Evolutionary conservation across 2,888 invertebrate genomes (phyloP), one percentile per base, ranked within the genome.

Genomic region (Lamproptera curius): DNA sequence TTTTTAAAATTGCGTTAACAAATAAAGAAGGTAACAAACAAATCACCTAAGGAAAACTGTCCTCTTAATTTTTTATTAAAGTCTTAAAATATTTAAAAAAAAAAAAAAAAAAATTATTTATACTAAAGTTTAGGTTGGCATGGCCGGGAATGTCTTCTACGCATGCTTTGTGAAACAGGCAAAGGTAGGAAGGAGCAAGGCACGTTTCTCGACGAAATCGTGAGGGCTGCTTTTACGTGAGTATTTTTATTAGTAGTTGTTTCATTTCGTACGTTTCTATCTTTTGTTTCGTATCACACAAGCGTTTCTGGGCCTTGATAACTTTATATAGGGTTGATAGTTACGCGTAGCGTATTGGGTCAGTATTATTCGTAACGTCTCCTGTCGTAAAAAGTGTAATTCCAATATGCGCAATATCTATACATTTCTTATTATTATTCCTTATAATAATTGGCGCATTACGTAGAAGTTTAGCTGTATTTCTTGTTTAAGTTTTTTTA

Each of bases 171-270:
- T 63, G 89, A 90, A 61, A 84, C 89, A 14, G 88, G 88, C 17
- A 83, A 87, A 62, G 67, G 73, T 13, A 70, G 66, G 46, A 58
- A 58, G 2, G 58, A 75, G 43, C 89, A 89, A 61, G 90, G 90
- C 31, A 80, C 88, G 16, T 92, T 93, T 63, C 69, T 92, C 51
- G 88, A 90, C 50, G 93, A 93, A 82, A 90, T 92, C 46, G 61
- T 92, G 48, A 89, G 89, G 68, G 89, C 90, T 9, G 84, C 92
- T 39, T 92, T 93, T 70, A 91, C 90, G 93, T 92, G 76, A 89
- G 90, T 82, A 42, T 35, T 51, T 52, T 50, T 51, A 46, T 52
- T 59, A 55, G 50, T 42, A 53, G 37, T 46, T 14, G 43, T 45
- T 45, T 50, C 39, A 39, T 43, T 42, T 43, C 38, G 34, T 46